A percentile compares a stretch with the other conserved stretches of the same genome.
Evolutionary conservation across 2,113 vertebrate genomes (phyloP).

Genomic region (Alethe castanea): DNA sequence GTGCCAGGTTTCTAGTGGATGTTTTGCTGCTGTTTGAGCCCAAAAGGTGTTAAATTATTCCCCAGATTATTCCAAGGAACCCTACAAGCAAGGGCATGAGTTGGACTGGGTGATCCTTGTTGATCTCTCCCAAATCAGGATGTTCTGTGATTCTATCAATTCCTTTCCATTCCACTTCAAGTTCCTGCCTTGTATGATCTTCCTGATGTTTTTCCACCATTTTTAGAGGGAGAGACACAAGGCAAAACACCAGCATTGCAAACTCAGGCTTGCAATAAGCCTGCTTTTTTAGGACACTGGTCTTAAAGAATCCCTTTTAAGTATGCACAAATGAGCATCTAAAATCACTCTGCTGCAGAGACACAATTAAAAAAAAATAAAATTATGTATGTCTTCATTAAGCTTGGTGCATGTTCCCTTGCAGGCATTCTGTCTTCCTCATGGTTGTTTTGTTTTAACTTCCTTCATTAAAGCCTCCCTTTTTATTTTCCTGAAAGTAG

Average conservation of each 20-base stretch:
- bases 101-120: background rate
- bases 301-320: background rate
- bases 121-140: background rate
- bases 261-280: background rate
- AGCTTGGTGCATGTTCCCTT: background rate
- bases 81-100: background rate
- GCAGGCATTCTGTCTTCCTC: background rate
- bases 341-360: background rate
- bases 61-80: background rate
- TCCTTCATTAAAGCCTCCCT: background rate
- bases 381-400: background rate
- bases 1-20: background rate
- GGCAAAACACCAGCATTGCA: background rate
- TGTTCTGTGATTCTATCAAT: background rate
- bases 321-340: background rate
- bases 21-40: background rate
- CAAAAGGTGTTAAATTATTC: background rate
- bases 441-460: background rate
- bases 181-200: background rate
- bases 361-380: background rate
- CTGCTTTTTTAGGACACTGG: background rate
- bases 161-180: background rate
- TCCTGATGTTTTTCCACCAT: background rate
- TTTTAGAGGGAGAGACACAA: background rate
- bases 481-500: constrained; percentile 39